phyloP scores from a whole-genome alignment of 2,888 invertebrate species.

The Drosophila meridiana region DNA sequence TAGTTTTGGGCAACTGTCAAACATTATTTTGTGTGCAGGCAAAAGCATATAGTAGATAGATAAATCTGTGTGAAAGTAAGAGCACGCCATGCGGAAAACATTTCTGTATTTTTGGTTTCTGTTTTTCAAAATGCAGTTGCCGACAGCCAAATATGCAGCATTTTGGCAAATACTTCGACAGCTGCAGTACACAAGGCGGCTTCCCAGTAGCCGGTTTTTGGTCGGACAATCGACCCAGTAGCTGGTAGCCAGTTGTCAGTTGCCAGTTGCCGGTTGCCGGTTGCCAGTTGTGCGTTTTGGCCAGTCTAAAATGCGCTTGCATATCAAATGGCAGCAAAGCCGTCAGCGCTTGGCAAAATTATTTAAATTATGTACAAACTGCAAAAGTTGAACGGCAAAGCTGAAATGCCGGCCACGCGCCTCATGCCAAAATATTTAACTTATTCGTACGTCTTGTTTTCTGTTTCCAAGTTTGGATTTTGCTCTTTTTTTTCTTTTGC shows the following conservation, averaged over 20 bases:
- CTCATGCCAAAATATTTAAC: slow-evolving; percentile 50
- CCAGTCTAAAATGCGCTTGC: slow-evolving; percentile 27
- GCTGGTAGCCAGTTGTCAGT: slow-evolving; percentile 14
- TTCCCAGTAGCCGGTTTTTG: slow-evolving; percentile 15
- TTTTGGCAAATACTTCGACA: slow-evolving; percentile 79
- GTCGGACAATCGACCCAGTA: slow-evolving; percentile 4
- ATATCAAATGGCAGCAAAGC: slow-evolving; percentile 55
- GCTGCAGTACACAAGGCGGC: slow-evolving; percentile 63
- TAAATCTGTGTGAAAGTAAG: slow-evolving; percentile 25
- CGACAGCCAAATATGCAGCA: slow-evolving; percentile 75
- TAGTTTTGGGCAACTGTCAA: background rate
- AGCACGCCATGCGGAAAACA: slow-evolving; percentile 34
- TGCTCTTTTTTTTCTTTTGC: slow-evolving; percentile 15
- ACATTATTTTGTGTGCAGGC: background rate
- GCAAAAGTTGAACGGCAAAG: slow-evolving; percentile 49
- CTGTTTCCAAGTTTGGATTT: slow-evolving; percentile 20
- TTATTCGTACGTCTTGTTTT: slow-evolving; percentile 28
- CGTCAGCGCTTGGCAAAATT: slow-evolving; percentile 64
- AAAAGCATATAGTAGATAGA: too few species aligned
- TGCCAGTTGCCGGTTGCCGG: background rate
- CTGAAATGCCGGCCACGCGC: slow-evolving; percentile 75
- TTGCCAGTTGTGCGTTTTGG: slow-evolving; percentile 18
- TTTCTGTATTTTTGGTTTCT: slow-evolving; percentile 55
- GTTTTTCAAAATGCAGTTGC: slow-evolving; percentile 61
- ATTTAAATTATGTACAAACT: slow-evolving; percentile 76